Percentiles rank a stretch among this genome's conserved stretches.
phyloP scores from a whole-genome alignment of 2,888 invertebrate genomes.

The Limnephilus rhombicus region DNA sequence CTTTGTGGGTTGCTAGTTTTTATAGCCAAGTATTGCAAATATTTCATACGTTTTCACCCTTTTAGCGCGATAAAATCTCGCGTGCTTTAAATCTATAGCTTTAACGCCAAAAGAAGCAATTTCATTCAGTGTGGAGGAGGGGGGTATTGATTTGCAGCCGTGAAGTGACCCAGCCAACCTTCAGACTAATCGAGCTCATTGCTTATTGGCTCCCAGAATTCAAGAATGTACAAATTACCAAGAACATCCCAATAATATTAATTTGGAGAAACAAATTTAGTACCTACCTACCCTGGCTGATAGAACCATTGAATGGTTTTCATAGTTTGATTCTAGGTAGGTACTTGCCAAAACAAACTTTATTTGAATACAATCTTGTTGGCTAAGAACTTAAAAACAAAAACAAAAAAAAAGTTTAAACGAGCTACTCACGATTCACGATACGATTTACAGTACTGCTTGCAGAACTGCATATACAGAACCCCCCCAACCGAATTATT shows the following conservation, averaged over 20 bases:
- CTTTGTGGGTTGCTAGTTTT: not conserved
- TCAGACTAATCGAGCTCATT: constrained; percentile 17
- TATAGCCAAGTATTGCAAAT: not conserved
- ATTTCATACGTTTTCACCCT: not conserved
- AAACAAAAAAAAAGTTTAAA: too few relatives aligned
- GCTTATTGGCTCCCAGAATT: not conserved
- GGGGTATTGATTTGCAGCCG: not conserved
- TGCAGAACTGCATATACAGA: too few relatives aligned
- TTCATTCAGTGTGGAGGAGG: not conserved
- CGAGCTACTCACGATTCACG: too few relatives aligned
- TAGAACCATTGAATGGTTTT: not conserved
- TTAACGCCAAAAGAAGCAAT: not conserved
- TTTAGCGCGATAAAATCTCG: not conserved
- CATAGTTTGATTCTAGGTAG: not conserved
- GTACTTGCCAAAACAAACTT: not conserved
- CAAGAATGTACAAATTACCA: not conserved
- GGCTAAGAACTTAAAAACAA: too few relatives aligned
- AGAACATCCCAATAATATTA: not conserved
- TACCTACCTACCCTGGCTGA: too few relatives aligned
- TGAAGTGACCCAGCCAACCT: constrained; percentile 26
- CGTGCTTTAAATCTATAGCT: not conserved
- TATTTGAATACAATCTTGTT: not conserved
- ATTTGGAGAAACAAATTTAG: not conserved
- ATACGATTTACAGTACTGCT: too few relatives aligned
- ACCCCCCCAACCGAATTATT: too few relatives aligned